Base-by-base conservation (phyloP, 1,140 invertebrate species). In the Drosophila mayri region DNA sequence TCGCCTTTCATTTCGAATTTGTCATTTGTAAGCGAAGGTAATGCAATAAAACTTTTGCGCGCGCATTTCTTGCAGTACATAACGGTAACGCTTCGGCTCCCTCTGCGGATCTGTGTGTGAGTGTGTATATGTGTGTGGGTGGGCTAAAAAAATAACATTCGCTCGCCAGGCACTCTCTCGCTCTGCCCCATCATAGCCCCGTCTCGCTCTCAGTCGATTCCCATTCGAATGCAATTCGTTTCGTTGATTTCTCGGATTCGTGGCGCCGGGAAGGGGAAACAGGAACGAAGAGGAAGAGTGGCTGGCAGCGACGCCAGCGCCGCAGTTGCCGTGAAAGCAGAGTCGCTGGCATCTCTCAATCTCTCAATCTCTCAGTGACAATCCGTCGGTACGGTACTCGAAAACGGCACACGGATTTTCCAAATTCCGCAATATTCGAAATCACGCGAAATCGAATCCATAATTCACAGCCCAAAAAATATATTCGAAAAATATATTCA, bases 1-100 rank as follows among this genome's bases (percentile, higher is more conserved):
- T 92, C 80, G 82, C 90, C 81, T 91, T 91, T 92, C 91, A 92
- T 92, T 92, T 90, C 87, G 91, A 91, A 92, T 92, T 92, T 92
- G 91, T 92, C 91, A 92, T 92, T 92, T 76, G 91, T 81, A 92
- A 90, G 91, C 85, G 87, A 92, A 92, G 91, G 91, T 92, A 92
- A 91, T 91, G 90, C 85, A 91, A 91, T 91, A 91, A 91, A 90
- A 86, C 75, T 91, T 91, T 85, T 90, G 85, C 85, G 85, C 85
- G 85, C 85, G 86, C 85, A 90, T 85, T 88, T 90, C 78, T 70
- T 61, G 71, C 63, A 66, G 60, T 65, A 68, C 46, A 66, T 76
- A 68, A 62, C 78, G 85, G 78, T 65, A 46, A 49, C 61, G 62
- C 46, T 61, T 62, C 80, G 52, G 52, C 52, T 32, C 44, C 14